Base-by-base conservation (phyloP, 2,888 invertebrate genomes). In the Oscheius sp. region DNA sequence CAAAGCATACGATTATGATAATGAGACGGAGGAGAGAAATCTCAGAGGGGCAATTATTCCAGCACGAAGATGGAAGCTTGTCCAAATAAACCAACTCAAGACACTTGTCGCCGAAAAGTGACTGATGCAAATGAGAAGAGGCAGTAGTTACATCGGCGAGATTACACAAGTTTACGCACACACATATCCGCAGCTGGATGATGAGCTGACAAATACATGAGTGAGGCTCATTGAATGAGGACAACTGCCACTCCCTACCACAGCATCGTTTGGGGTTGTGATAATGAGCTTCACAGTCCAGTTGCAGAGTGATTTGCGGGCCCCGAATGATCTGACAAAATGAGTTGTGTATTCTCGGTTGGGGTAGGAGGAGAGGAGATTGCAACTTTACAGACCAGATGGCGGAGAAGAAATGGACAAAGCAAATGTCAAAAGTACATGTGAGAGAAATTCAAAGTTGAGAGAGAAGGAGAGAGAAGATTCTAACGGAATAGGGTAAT, bases 1-100 rank as follows among this genome's bases (percentile, higher is more conserved):
- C 11, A 59, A 35, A 59, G 59, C 48, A 55, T 55, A 68, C 65
- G 68, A 68, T 68, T 68, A 68, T 68, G 68, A 55, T 68, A 68
- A 68, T 68, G 42, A 55, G 68, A 63, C 68, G 55, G n/a, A 11
- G 35, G 53, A 21, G 35, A 50, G 65, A 68, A 68, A 55, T 55
- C 68, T 68, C 68, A 11, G 29, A 68, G 68, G 68, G 42, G 37
- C 10, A 53, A 68, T 68, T 55, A 68, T 55, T 68, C 68, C 68
- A 51, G 21, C 21, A 9, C 21, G 21, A 55, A 32, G 68, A 53
- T 33, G 13, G 50, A 11, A 48, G 29, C 63, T 33, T 11, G 50
- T 65, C 29, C 55, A 65, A 65, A 65, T 65, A 48, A 50, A 65
- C 65, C 50, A 29, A 47, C 11, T 63, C 35, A 37, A 29, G 55